A percentile compares a stretch with the other conserved stretches of the same genome.
Evolutionary conservation across 1,140 invertebrate species (phyloP).

Genomic region (Battus philenor): DNA sequence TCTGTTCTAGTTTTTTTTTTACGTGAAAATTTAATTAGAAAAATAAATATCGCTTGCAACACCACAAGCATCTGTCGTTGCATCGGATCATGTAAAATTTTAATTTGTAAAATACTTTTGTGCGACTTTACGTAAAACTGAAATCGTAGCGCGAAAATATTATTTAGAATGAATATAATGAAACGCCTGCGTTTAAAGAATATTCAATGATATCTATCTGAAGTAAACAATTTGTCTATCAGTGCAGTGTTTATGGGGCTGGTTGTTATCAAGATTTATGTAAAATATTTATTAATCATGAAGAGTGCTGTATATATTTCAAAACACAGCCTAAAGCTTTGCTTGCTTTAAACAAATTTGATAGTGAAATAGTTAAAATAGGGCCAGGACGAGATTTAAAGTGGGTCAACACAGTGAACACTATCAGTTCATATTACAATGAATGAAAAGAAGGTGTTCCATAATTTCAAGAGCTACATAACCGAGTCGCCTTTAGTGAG

Average conservation of each 20-base stretch:
- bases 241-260: conserved; percentile 39
- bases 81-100: conserved; percentile 28
- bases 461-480: conserved; percentile 70
- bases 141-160: no score
- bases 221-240: conserved; percentile 15
- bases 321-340: conserved; percentile 25
- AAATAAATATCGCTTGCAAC: conserved; percentile 27
- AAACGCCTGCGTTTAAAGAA: conserved; percentile 4
- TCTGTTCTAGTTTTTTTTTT: no score
- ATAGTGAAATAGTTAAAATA: conserved; percentile 21
- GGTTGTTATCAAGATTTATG: conserved; percentile 63
- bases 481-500: conserved; percentile 57
- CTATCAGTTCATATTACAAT: conserved; percentile 50
- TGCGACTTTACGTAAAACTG: neutral
- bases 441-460: conserved; percentile 65
- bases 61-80: conserved; percentile 36
- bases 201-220: conserved; percentile 11
- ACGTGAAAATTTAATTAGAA: no score
- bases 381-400: conserved; percentile 33
- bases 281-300: conserved; percentile 55
- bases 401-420: conserved; percentile 46
- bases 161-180: conserved; percentile 21
- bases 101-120: conserved; percentile 14
- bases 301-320: conserved; percentile 40
- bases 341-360: conserved; percentile 23